These are phyloP conservation scores for Poeciliopsis presidionis DNA, from an alignment of 2,797 vertebrate genomes.

Conservation along the genomic window DNA sequence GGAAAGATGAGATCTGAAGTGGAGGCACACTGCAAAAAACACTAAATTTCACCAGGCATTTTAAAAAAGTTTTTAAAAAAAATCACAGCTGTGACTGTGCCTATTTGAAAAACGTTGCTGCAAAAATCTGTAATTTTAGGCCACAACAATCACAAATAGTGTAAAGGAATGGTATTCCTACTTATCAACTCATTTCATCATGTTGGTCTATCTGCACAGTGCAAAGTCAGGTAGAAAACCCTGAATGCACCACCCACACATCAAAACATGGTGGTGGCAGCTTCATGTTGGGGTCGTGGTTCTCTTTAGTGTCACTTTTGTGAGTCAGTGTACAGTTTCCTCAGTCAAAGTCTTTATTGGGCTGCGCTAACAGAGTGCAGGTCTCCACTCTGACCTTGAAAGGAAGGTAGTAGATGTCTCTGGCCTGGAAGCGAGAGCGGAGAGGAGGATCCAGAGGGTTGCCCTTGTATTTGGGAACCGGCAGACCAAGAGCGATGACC, in stretches of 20 bases:
- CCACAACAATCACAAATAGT: too few species aligned
- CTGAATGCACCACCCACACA: not conserved
- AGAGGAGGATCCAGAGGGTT: constrained; percentile 96
- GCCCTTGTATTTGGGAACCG: constrained; percentile 93
- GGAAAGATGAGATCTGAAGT: not conserved
- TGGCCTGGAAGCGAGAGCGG: constrained; percentile 96
- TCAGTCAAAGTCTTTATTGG: not conserved
- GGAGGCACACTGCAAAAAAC: too few species aligned
- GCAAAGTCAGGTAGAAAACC: not conserved
- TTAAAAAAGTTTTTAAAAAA: too few species aligned
- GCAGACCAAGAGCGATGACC: constrained; percentile 95
- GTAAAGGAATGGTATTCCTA: not conserved
- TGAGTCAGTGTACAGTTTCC: not conserved
- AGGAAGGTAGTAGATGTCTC: constrained; percentile 93
- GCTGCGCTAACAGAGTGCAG: not conserved
- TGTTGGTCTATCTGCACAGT: not conserved
- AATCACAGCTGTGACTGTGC: too few species aligned
- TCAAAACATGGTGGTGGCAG: not conserved
- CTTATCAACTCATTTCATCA: not conserved
- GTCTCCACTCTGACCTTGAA: constrained; percentile 85
- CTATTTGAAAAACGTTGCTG: too few species aligned
- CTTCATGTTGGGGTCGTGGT: not conserved
- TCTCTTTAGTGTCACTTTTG: not conserved
- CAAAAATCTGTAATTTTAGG: too few species aligned
- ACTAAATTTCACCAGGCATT: too few species aligned